Evolutionary conservation across 2,113 vertebrate species (phyloP), one percentile per base, ranked within the genome.

Genomic region (Mastomys natalensis): DNA sequence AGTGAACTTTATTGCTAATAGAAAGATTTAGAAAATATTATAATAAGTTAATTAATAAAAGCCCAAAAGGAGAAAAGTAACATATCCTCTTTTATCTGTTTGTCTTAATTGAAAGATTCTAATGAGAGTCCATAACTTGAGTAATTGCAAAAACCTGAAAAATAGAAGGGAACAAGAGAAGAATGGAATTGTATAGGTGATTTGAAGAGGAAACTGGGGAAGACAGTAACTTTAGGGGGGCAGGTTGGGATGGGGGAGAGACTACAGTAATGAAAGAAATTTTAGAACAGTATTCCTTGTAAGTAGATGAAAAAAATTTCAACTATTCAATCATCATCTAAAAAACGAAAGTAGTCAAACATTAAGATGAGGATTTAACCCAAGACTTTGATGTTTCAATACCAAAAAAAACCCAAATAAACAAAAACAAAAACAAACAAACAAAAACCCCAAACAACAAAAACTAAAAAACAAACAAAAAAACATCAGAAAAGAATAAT

Each of bases 161-260:
- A 77, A 77, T 29, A 51, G 11, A 77, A 29, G 45, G 26, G 45
- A 48, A 31, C 22, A 6, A 51, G 24, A 31, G 3, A 77, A 7
- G 13, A 77, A 17, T 51, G 26, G 2, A 1, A 15, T 15, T 51
- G 15, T 16, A 8, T 16, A 51, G 29, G 26, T 77, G 26, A 48
- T 48, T 31, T 48, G 45, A 77, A 31, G 7, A 48, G 43, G 13
- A 16, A 48, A 29, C 26, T 48, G 45, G 1, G 4, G 2, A 48
- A 77, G 15, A 77, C 10, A 48, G 24, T 26, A 29, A 77, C 12
- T 48, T 48, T 77, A 24, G 24, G 24, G 24, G 73, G 22, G 10
- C 10, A 15, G n/a, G 4, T 16, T 16, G 12, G 13, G 12, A 3
- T 2, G 5, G 21, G 29, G 1, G 16, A 51, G 15, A 51, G 26